phyloP scores from a whole-genome alignment of 2,888 invertebrate species.

The Agrotis clavis region DNA sequence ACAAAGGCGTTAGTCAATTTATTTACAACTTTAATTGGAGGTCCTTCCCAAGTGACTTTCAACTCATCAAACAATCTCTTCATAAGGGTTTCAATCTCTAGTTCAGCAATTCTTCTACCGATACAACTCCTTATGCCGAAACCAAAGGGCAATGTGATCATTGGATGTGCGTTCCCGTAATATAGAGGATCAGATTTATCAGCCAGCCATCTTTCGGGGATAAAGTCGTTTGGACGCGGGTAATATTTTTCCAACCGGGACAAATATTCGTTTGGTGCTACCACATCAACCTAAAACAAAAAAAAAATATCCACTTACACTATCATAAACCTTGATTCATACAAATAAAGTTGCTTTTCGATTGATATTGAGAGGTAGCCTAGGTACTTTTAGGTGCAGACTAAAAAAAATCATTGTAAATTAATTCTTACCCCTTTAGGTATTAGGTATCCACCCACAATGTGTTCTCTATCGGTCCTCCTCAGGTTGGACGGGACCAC shows the following conservation, averaged over 20 bases:
- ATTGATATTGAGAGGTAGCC: not conserved
- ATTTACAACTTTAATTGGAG: constrained; percentile 77
- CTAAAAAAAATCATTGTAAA: not conserved
- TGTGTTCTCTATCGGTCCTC: constrained; percentile 81
- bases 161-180: constrained; percentile 90
- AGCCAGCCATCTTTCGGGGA: constrained; percentile 93
- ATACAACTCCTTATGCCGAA: constrained; percentile 93
- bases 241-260: constrained; percentile 91
- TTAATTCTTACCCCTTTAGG: constrained; percentile 82
- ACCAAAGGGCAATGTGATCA: constrained; percentile 93
- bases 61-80: constrained; percentile 79
- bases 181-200: constrained; percentile 85
- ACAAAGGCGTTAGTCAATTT: constrained; percentile 78
- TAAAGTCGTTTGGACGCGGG: constrained; percentile 89
- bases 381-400: no score
- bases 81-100: constrained; percentile 92
- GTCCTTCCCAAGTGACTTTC: constrained; percentile 83
- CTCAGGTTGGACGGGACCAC: constrained; percentile 82
- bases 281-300: constrained; percentile 92
- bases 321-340: not conserved
- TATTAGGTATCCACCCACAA: constrained; percentile 83
- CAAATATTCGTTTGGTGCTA: constrained; percentile 94
- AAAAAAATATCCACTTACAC: not conserved
- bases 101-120: constrained; percentile 93
- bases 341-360: not conserved